Evolutionary conservation across 2,113 vertebrate genomes (phyloP).

Genomic region (Paraplagusia blochii): DNA sequence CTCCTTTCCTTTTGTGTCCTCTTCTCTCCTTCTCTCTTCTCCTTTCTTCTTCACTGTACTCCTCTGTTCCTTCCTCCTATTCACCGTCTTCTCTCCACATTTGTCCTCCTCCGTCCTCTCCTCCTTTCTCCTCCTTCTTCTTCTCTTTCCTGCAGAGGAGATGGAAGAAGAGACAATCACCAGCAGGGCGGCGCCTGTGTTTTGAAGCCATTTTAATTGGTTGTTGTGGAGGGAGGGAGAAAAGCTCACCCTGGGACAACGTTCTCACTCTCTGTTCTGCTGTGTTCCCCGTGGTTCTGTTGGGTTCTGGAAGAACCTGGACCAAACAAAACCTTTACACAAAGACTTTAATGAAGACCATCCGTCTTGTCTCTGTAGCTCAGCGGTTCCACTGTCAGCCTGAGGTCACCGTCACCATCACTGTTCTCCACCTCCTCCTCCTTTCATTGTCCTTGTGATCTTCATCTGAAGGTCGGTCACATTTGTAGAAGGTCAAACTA

Average conservation of each 20-base stretch:
- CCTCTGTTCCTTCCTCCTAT: no score
- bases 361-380: constrained; percentile 12
- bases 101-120: constrained; percentile 25
- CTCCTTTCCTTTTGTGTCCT: no score
- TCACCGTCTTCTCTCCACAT: no score
- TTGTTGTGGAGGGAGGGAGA: no score
- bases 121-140: constrained; percentile 7
- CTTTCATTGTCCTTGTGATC: neutral
- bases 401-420: constrained; percentile 8
- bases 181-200: neutral
- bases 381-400: constrained; percentile 17
- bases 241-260: no score
- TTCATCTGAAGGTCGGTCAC: no score
- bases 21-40: no score
- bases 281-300: no score
- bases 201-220: no score
- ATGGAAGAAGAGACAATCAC: constrained; percentile 14
- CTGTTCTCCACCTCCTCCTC: neutral
- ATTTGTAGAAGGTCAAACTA: no score
- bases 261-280: neutral
- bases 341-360: constrained; percentile 28
- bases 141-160: constrained; percentile 4
- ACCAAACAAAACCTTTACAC: neutral
- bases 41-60: no score
- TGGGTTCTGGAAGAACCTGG: no score